These are phyloP conservation scores for Drosophila maculinotata DNA, from an alignment of 2,888 invertebrate species.

Conservation along the genomic window DNA sequence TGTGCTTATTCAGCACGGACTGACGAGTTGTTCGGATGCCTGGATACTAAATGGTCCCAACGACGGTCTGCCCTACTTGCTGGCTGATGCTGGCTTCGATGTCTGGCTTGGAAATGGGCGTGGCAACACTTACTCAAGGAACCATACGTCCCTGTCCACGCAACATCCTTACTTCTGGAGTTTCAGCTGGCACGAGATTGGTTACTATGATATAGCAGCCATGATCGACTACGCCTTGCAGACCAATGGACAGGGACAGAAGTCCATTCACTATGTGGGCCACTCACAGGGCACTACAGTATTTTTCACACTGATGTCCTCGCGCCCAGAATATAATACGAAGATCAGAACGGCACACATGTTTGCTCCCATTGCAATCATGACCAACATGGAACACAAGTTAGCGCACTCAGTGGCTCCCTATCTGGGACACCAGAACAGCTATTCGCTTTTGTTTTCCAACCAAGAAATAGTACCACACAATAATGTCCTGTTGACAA, in stretches of 20 bases:
- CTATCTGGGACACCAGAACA: constrained; percentile 68
- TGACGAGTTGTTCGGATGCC: constrained; percentile 75
- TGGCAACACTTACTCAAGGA: constrained; percentile 72
- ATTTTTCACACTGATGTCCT: constrained; percentile 72
- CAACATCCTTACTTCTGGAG: constrained; percentile 69
- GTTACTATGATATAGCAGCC: constrained; percentile 86
- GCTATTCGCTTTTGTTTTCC: constrained; percentile 60
- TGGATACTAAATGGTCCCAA: constrained; percentile 78
- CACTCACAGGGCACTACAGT: constrained; percentile 82
- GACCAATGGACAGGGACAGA: constrained; percentile 61
- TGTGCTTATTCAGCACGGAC: constrained; percentile 86
- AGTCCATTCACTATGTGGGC: constrained; percentile 78
- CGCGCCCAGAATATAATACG: constrained; percentile 74
- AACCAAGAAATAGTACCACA: constrained; percentile 88
- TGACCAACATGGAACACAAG: constrained; percentile 86
- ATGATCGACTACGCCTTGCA: constrained; percentile 76
- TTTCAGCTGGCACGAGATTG: constrained; percentile 95
- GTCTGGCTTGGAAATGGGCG: constrained; percentile 83
- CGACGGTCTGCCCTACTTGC: constrained; percentile 68
- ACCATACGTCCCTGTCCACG: constrained; percentile 56
- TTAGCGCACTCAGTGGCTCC: constrained; percentile 83
- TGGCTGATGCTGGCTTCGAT: constrained; percentile 82
- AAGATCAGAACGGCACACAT: constrained; percentile 81
- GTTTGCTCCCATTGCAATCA: constrained; percentile 82
- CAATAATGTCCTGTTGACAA: constrained; percentile 84